Conservation (phyloP, 2,888 invertebrate genomes). For the Lasioglossum leucozonium region DNA sequence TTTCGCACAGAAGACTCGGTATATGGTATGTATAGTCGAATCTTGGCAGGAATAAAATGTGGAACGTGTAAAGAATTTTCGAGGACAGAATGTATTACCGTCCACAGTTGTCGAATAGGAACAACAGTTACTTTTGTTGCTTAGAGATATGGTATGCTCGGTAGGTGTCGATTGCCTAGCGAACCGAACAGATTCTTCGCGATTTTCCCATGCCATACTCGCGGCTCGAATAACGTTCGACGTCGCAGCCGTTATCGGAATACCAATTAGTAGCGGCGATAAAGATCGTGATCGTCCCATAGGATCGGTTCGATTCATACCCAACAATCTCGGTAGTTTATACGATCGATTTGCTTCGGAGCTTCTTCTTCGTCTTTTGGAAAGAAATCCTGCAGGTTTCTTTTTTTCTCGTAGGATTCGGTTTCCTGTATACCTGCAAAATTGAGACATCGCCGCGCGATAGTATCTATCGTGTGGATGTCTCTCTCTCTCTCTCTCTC, state of each 20-base stretch:
- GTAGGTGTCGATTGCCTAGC: conserved; percentile 54
- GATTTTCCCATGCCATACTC: conserved; percentile 69
- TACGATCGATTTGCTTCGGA: conserved; percentile 3
- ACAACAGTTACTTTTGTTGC: conserved; percentile 22
- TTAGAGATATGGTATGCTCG: conserved; percentile 47
- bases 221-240: conserved; percentile 70
- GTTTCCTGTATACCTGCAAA: conserved; percentile 3
- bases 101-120: background rate
- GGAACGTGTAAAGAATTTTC: background rate
- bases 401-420: background rate
- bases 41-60: background rate
- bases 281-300: conserved; percentile 64
- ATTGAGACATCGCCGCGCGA: conserved; percentile 36
- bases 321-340: background rate
- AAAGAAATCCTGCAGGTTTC: background rate
- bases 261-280: conserved; percentile 67
- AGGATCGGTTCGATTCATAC: conserved; percentile 8
- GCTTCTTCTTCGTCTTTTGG: background rate
- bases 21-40: too few species aligned
- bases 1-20: background rate
- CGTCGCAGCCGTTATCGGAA: conserved; percentile 53
- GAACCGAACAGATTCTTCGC: conserved; percentile 65
- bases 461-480: background rate
- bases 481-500: too few species aligned
- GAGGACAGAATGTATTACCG: background rate